Conservation (phyloP, 2,113 vertebrate genomes). For the Cyprinodon tularosa region DNA sequence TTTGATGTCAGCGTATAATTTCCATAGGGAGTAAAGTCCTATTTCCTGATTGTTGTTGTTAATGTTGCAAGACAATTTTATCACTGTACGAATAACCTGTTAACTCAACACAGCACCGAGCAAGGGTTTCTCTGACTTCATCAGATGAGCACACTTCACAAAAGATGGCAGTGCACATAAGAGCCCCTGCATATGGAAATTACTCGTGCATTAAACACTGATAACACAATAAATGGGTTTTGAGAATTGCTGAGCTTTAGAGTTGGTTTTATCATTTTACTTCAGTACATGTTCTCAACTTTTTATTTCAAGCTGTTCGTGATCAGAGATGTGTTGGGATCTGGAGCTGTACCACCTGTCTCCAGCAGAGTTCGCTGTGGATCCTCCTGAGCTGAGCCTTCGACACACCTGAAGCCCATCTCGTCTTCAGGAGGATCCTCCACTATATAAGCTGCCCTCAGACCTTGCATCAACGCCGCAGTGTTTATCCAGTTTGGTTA, state of each 20-base stretch:
- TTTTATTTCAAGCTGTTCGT: neutral
- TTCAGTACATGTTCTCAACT: neutral
- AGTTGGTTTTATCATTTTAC: neutral
- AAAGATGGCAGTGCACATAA: neutral
- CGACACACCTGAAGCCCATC: no score
- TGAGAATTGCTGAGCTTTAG: neutral
- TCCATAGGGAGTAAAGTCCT: constrained; percentile 27
- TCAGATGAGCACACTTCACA: constrained; percentile 6
- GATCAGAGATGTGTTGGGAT: no score
- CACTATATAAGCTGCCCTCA: no score
- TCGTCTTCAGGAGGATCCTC: no score
- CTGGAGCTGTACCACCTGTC: no score
- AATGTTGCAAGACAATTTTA: constrained; percentile 18
- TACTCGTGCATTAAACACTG: constrained; percentile 9
- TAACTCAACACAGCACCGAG: neutral
- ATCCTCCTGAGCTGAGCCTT: no score
- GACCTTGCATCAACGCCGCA: no score
- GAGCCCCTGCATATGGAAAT: neutral
- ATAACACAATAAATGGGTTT: constrained; percentile 13
- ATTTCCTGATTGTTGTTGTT: constrained; percentile 7
- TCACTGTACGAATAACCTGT: constrained; percentile 22
- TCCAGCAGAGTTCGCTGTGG: no score
- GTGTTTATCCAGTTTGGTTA: no score
- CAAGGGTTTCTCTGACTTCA: neutral
- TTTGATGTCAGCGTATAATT: constrained; percentile 12